These are phyloP conservation scores for Paramormyrops hopkinsi DNA, from an alignment of 2,797 vertebrate species.

Conservation along the genomic window DNA sequence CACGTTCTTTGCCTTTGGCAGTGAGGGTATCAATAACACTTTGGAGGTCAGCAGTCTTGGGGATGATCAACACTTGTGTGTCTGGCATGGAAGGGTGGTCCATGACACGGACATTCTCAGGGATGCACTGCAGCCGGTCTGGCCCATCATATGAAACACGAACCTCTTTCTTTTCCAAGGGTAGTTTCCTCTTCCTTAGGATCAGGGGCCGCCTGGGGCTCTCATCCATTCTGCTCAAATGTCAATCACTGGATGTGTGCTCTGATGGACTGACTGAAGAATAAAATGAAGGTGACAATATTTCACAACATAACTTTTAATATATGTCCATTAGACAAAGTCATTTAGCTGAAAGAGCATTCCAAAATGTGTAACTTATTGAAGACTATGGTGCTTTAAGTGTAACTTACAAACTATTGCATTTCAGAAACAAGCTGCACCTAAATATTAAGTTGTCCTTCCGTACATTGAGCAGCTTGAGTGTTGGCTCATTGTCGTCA, in stretches of 20 bases:
- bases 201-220: constrained; percentile 89
- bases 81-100: constrained; percentile 79
- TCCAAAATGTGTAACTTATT: neutral
- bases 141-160: constrained; percentile 37
- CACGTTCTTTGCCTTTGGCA: constrained; percentile 78
- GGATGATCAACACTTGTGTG: constrained; percentile 80
- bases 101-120: constrained; percentile 72
- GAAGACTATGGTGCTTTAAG: neutral
- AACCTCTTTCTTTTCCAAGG: constrained; percentile 60
- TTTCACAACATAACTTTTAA: neutral
- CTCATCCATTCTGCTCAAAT: constrained; percentile 74
- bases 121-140: constrained; percentile 49
- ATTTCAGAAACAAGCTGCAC: neutral
- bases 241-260: constrained; percentile 40
- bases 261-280: constrained; percentile 39
- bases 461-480: neutral
- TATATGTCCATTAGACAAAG: neutral
- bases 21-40: constrained; percentile 79
- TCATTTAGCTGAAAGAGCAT: neutral
- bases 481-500: neutral
- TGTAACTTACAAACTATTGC: neutral
- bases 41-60: constrained; percentile 72
- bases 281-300: neutral
- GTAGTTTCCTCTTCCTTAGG: constrained; percentile 82
- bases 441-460: neutral